Conservation (phyloP, 37 sponge, comb jelly and placozoan species). For the Lycopodina hypogea region DNA sequence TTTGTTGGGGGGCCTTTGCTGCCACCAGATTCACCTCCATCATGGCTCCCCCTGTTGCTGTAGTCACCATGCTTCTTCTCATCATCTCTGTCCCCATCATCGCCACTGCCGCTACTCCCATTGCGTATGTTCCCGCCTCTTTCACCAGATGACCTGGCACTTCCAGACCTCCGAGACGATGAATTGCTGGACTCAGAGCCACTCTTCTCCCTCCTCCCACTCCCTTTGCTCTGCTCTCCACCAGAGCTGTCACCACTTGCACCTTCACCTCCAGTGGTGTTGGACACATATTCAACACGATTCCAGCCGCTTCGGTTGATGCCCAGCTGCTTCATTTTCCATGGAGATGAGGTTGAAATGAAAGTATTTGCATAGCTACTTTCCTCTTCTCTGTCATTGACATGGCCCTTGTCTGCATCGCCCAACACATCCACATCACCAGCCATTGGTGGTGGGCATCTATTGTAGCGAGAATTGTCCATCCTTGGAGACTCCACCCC, state of each 20-base stretch:
- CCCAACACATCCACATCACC: too few relatives aligned
- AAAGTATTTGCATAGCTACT: too few relatives aligned
- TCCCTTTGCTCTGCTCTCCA: background rate
- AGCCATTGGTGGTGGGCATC: too few relatives aligned
- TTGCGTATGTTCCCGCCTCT: background rate
- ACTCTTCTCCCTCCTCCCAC: constrained; percentile 17
- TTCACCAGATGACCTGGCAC: background rate
- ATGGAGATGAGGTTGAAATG: too few relatives aligned
- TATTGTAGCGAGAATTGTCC: too few relatives aligned
- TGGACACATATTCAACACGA: background rate
- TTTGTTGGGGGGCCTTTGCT: constrained; percentile 11
- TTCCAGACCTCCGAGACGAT: constrained; percentile 9
- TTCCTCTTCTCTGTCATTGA: too few relatives aligned
- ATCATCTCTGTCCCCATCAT: constrained; percentile 32
- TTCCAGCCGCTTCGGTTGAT: too few relatives aligned
- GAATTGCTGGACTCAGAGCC: constrained; percentile 33
- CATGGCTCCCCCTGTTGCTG: background rate
- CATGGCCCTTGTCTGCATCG: too few relatives aligned
- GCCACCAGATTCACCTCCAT: background rate
- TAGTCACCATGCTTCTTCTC: background rate
- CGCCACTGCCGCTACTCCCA: constrained; percentile 34
- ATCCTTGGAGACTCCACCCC: too few relatives aligned
- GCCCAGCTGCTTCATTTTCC: too few relatives aligned
- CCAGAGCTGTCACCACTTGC: background rate
- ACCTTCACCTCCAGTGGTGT: constrained; percentile 1